Evolutionary conservation across 1,140 invertebrate species (phyloP), one percentile per base, ranked within the genome.

Genomic region (Drosophila willistoni): DNA sequence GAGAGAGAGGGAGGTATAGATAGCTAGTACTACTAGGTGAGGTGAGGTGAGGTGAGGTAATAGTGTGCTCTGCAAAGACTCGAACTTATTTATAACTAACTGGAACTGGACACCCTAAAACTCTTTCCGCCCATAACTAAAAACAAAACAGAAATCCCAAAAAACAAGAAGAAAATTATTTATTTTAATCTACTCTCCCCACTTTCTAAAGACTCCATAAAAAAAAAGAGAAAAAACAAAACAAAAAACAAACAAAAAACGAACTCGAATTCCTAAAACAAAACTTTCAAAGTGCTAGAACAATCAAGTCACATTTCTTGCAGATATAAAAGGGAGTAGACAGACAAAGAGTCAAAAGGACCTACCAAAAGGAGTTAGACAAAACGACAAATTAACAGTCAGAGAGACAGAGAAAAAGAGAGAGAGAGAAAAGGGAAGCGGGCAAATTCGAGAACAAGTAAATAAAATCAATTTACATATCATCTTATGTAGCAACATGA

Each of bases 261-360:
- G 17, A 51, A 51, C 17, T 51, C 17, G 10, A 66, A 79, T 85
- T 86, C 83, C 82, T 86, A 79, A 77, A 33, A 77, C 67, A 71
- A n/a, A 81, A 77, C 76, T 86, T 89, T 84, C 77, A 64, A 75
- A 84, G 78, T 90, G 87, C 87, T 90, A 90, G 86, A 90, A 90
- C 86, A 90, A 91, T 86, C 79, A 91, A 85, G 77, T 74, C 77
- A 78, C 70, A 77, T 73, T 80, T 86, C 79, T 85, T 85, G 80
- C 87, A 77, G 77, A 82, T 77, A 60, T 55, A 81, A 81, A 74
- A 76, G 44, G 64, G 68, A 55, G 63, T 56, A 63, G 73, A 44
- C 56, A 36, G n/a, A n/a, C n/a, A n/a, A n/a, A 36, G 34, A 1
- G 7, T 70, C 7, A 44, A 61, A 64, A 42, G 68, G 42, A 22